phyloP scores from a whole-genome alignment of 2,888 invertebrate species.

The Drosophila kanekoi region DNA sequence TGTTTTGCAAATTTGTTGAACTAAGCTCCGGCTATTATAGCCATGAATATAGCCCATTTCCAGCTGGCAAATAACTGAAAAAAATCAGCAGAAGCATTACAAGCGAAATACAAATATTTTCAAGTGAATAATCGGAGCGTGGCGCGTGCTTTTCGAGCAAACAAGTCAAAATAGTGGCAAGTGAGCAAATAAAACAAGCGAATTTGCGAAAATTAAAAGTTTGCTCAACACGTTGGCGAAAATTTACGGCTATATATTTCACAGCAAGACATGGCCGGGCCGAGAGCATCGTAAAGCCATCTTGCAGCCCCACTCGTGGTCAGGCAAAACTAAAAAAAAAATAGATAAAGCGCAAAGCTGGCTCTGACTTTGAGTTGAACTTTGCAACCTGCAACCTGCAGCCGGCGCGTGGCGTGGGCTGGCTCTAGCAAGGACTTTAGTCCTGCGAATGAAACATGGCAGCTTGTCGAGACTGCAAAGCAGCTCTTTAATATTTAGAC shows the following conservation, averaged over 20 bases:
- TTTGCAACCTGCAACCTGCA: conserved; percentile 29
- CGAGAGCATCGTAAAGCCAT: conserved; percentile 24
- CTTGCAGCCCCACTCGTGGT: conserved; percentile 22
- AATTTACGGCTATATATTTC: conserved; percentile 58
- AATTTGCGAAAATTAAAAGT: conserved; percentile 68
- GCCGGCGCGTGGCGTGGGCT: conserved; percentile 22
- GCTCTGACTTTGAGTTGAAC: conserved; percentile 40
- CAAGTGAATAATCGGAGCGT: conserved; percentile 57
- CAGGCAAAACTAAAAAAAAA: conserved; percentile 13
- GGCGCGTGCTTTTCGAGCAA: conserved; percentile 56
- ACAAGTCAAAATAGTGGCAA: conserved; percentile 61
- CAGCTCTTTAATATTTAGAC: conserved; percentile 59
- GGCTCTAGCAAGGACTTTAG: conserved; percentile 1
- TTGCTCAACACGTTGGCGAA: conserved; percentile 62
- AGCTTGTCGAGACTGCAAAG: conserved; percentile 31
- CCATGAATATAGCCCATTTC: conserved; percentile 16
- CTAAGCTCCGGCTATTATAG: conserved; percentile 45
- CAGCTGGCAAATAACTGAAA: conserved; percentile 6
- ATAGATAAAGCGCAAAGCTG: conserved; percentile 17
- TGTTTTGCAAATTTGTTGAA: conserved; percentile 66
- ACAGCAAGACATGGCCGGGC: conserved; percentile 25
- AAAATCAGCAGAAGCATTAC: conserved; percentile 15
- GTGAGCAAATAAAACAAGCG: conserved; percentile 61
- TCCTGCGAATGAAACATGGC: conserved; percentile 51
- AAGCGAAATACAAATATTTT: conserved; percentile 50